A percentile compares a stretch with the other conserved stretches of the same genome.
Conservation (phyloP, 2,888 invertebrate genomes). For the Troides helena region DNA sequence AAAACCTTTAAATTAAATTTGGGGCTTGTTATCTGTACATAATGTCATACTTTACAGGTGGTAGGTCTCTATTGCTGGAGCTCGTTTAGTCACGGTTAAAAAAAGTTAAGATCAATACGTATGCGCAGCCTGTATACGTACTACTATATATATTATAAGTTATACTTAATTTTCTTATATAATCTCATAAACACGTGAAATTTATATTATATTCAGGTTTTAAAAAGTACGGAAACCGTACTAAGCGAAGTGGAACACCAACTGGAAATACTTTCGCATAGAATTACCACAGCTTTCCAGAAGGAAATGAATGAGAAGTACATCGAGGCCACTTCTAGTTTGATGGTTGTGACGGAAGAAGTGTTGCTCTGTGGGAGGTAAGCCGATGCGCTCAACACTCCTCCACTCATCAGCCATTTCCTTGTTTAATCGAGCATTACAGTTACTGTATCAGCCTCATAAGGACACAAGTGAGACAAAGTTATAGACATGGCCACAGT, state of each 20-base stretch:
- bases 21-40: too few species aligned
- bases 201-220: conserved; percentile 45
- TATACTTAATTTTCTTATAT: background rate
- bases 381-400: conserved; percentile 10
- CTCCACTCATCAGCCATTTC: too few species aligned
- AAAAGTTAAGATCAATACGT: too few species aligned
- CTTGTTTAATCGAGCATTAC: too few species aligned
- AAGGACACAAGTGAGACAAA: too few species aligned
- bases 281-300: conserved; percentile 60
- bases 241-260: conserved; percentile 45
- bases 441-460: too few species aligned
- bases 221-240: conserved; percentile 41
- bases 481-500: too few species aligned
- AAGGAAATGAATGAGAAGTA: conserved; percentile 71
- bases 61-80: too few species aligned
- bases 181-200: background rate
- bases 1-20: too few species aligned
- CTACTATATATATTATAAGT: background rate
- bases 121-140: too few species aligned
- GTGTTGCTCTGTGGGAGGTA: conserved; percentile 60
- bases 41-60: too few species aligned
- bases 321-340: conserved; percentile 50
- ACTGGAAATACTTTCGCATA: conserved; percentile 48
- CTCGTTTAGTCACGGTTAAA: too few species aligned
- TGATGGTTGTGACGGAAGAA: conserved; percentile 38